Conservation (phyloP, 2,888 invertebrate species). For the Lasioglossum pauxillum region DNA sequence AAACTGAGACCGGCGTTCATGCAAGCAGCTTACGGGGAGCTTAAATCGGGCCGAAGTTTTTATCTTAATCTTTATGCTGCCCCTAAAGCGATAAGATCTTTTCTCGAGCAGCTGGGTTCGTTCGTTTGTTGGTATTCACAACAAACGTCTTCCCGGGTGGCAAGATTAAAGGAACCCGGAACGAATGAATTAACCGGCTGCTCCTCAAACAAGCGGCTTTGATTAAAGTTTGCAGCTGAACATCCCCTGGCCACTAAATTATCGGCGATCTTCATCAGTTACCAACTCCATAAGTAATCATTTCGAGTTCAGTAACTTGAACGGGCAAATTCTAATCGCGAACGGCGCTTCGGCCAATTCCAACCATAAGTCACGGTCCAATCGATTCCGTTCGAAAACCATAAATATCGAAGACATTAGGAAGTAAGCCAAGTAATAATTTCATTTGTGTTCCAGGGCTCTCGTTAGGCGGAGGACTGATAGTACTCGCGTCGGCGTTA, state of each 20-base stretch:
- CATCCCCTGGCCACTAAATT: constrained; percentile 8
- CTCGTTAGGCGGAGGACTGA: constrained; percentile 87
- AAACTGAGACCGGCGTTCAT: constrained; percentile 69
- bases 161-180: not conserved
- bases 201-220: not conserved
- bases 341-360: not conserved
- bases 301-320: not conserved
- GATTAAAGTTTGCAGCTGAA: constrained; percentile 3
- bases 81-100: not conserved
- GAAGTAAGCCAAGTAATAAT: constrained; percentile 54
- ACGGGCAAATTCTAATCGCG: constrained; percentile 3
- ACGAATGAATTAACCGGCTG: not conserved
- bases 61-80: constrained; percentile 18
- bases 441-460: constrained; percentile 85
- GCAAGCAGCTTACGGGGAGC: constrained; percentile 51
- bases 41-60: constrained; percentile 57
- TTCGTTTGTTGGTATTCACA: not conserved
- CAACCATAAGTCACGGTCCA: constrained; percentile 32
- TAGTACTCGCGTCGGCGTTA: constrained; percentile 87
- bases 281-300: constrained; percentile 28
- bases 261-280: constrained; percentile 23
- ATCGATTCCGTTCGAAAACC: constrained; percentile 18
- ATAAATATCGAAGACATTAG: constrained; percentile 49
- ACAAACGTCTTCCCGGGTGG: not conserved
- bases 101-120: not conserved